phyloP scores from a whole-genome alignment of 2,797 vertebrate species.

The Gallinago solitaria region DNA sequence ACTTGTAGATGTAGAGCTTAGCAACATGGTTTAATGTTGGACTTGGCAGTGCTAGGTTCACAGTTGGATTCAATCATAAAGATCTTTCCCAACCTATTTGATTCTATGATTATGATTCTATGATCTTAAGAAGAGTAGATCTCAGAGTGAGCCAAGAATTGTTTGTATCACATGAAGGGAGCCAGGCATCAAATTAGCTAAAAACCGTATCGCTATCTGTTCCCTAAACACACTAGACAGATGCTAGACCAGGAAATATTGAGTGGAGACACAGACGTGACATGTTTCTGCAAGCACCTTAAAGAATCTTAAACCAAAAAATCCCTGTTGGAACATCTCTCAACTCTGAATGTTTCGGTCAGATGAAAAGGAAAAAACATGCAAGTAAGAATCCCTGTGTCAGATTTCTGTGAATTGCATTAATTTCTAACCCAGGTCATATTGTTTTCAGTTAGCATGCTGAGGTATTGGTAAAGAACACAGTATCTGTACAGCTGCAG shows the following conservation, averaged over 20 bases:
- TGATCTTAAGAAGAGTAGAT: background rate
- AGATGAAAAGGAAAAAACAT: background rate
- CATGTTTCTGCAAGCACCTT: background rate
- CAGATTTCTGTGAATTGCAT: background rate
- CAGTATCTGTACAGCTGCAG: background rate
- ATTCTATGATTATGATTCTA: background rate
- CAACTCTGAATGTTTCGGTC: background rate
- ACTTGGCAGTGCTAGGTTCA: background rate
- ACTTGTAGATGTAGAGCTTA: background rate
- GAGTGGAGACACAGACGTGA: background rate
- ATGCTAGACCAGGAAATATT: background rate
- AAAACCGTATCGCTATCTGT: background rate
- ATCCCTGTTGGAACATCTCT: background rate
- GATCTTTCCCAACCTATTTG: background rate
- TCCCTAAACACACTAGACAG: background rate
- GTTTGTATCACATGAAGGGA: background rate
- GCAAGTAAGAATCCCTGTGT: background rate
- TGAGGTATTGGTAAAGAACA: background rate
- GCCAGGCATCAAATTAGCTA: background rate
- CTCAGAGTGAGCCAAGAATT: background rate
- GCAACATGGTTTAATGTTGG: background rate
- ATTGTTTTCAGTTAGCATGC: background rate
- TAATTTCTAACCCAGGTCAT: background rate
- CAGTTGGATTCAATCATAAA: background rate
- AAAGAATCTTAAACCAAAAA: background rate